A percentile compares a stretch with the other conserved stretches of the same genome.
phyloP scores from a whole-genome alignment of 2,113 vertebrate species.

The Anas platyrhynchos region DNA sequence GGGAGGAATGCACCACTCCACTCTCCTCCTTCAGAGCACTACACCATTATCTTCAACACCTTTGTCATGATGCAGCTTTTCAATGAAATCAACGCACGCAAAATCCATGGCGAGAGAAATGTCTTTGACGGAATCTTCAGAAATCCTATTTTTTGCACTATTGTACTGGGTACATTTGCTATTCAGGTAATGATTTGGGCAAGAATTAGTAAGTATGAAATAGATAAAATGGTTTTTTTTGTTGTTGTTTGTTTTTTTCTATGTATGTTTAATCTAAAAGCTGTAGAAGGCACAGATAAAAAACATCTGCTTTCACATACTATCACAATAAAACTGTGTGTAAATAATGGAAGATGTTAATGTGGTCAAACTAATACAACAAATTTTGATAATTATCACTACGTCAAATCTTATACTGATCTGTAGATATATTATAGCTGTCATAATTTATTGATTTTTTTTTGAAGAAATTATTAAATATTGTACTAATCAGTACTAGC shows the following conservation, averaged over 20 bases:
- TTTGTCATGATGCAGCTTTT: constrained; percentile 99
- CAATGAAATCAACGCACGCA: constrained; percentile 98
- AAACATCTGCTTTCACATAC: not conserved
- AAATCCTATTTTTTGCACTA: constrained; percentile 97
- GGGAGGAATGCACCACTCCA: constrained; percentile 94
- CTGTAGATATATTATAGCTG: not conserved
- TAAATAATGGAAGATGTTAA: not conserved
- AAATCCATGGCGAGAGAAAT: constrained; percentile 97
- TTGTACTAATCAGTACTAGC: not conserved
- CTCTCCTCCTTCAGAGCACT: constrained; percentile 96
- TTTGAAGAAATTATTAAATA: not conserved
- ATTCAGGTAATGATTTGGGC: constrained; percentile 85
- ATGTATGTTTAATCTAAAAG: not conserved
- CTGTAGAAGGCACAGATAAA: not conserved
- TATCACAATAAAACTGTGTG: not conserved
- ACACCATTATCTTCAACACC: constrained; percentile 99
- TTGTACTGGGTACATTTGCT: constrained; percentile 93
- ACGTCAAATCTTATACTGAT: not conserved
- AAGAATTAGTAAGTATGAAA: not conserved
- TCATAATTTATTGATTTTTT: not conserved
- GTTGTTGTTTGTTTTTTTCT: no score
- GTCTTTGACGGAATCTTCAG: constrained; percentile 97
- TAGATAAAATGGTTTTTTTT: not conserved
- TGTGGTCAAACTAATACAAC: not conserved
- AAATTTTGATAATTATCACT: not conserved